Percentiles rank a stretch among this genome's conserved stretches.
phyloP scores from a whole-genome alignment of 2,113 vertebrate genomes.

The Aptenodytes forsteri region DNA sequence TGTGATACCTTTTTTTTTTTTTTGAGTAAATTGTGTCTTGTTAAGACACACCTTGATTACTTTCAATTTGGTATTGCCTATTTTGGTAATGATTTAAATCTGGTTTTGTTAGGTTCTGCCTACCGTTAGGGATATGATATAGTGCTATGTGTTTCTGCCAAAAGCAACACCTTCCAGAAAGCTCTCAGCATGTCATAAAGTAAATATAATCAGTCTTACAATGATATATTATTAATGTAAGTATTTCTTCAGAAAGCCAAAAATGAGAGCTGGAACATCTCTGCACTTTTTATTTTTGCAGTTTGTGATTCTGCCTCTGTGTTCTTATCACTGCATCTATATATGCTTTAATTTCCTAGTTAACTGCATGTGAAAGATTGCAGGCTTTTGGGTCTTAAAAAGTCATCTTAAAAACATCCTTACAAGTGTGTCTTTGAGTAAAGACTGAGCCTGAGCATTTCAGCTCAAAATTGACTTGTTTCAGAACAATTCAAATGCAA shows the following conservation, averaged over 20 bases:
- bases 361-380: not conserved
- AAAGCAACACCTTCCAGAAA: not conserved
- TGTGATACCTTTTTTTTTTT: not conserved
- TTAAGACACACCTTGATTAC: not conserved
- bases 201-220: not conserved
- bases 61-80: not conserved
- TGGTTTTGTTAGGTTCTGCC: not conserved
- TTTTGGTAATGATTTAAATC: not conserved
- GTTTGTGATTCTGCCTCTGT: not conserved
- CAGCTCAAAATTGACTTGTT: not conserved
- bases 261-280: not conserved
- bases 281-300: not conserved
- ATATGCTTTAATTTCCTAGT: not conserved
- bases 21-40: not conserved
- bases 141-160: not conserved
- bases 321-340: not conserved
- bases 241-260: not conserved
- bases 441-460: not conserved
- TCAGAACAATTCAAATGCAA: not conserved
- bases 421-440: not conserved
- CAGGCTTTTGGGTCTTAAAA: not conserved
- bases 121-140: not conserved
- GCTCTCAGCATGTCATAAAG: not conserved
- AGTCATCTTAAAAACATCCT: not conserved
- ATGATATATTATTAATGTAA: not conserved